phyloP scores from a whole-genome alignment of 2,888 invertebrate species.

The Callyntrura guangdongensis region DNA sequence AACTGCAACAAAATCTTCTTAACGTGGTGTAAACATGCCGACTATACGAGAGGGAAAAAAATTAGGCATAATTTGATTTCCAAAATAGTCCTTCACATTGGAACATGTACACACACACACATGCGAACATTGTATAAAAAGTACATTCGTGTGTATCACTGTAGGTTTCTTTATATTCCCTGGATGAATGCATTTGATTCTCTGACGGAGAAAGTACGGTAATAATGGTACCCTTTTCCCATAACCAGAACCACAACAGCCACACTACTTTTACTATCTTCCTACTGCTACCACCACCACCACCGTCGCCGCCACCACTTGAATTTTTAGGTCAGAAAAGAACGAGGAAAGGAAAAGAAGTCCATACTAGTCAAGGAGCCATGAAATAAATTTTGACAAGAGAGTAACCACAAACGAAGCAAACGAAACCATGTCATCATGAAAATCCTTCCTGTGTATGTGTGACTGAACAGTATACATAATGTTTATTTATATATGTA shows the following conservation, averaged over 20 bases:
- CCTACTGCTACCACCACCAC: not conserved
- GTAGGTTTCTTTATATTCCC: conserved; percentile 17
- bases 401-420: conserved; percentile 77
- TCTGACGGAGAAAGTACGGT: not conserved
- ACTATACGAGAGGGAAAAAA: conserved; percentile 17
- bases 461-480: conserved; percentile 44
- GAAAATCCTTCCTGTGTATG: conserved; percentile 70
- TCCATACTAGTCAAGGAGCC: conserved; percentile 57
- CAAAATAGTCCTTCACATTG: not conserved
- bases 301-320: not conserved
- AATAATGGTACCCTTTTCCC: conserved; percentile 19
- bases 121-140: not conserved
- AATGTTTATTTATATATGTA: not conserved
- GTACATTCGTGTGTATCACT: not conserved
- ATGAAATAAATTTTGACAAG: conserved; percentile 78
- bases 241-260: conserved; percentile 39
- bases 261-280: not conserved
- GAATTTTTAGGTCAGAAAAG: conserved; percentile 54
- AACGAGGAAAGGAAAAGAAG: conserved; percentile 36
- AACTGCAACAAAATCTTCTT: conserved; percentile 35
- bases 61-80: conserved; percentile 65
- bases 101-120: not conserved
- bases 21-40: conserved; percentile 36
- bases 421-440: conserved; percentile 78
- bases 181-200: conserved; percentile 24